Base-by-base conservation (phyloP, 2,113 vertebrate species). In the Misgurnus mizolepis region DNA sequence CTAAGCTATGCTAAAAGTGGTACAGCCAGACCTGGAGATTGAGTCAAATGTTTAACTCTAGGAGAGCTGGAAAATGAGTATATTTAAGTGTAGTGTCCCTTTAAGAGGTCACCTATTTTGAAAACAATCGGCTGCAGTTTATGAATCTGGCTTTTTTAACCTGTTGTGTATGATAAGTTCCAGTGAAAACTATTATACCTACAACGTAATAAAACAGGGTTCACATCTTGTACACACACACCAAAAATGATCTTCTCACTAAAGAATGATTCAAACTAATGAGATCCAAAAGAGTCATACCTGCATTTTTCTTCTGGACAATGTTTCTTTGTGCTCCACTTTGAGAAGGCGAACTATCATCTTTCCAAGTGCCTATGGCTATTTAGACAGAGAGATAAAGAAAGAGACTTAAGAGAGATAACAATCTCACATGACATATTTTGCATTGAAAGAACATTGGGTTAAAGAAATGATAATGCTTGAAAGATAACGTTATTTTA, bases 271-370 rank as follows among this genome's bases (percentile, higher is more conserved):
- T 79, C 79, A 56, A 49, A 7, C 56, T 81, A 85, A 82, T 75
- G 65, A 78, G 79, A 12, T 61, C 69, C 74, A 67, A 82, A 73
- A 64, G 77, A 68, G 67, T 80, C 74, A 78, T 84, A 77, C 70
- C 53, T 82, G 81, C 10, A n/a, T 68, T 73, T 67, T 78, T 83
- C 61, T 45, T 6, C 43, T 62, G 64, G 81, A 86, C 84, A 86
- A 83, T 86, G 85, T 80, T 72, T 80, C 83, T 85, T 88, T 88
- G 85, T 88, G 22, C 22, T 66, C 50, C 22, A 77, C 65, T 77
- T 65, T 40, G 74, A 83, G 72, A 80, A 82, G 69, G 47, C 83
- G 84, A 53, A 84, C 85, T 82, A 86, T 82, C 71, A 86, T 84
- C 84, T 85, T 78, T 85, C 85, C 69, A 84, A 83, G 67, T 78